Evolutionary conservation across 2,797 vertebrate genomes (phyloP).

Genomic region (Onychomys torridus): DNA sequence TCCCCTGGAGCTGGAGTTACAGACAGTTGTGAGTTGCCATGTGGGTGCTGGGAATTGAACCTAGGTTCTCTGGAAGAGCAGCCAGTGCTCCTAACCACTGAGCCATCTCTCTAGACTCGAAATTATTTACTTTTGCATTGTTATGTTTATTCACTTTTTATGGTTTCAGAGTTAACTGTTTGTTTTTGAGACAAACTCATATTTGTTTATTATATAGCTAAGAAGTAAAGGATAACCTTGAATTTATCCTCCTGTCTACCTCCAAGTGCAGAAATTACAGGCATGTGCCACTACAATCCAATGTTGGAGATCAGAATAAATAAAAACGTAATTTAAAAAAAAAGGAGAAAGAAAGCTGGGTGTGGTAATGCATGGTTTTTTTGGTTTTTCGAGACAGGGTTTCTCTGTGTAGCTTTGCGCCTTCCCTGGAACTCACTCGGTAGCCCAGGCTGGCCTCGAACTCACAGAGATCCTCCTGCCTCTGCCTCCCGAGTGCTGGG

Average conservation of each 20-base stretch:
- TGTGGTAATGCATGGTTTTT: background rate
- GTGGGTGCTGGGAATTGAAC: too few relatives aligned
- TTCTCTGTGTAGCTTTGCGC: too few relatives aligned
- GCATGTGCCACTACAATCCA: background rate
- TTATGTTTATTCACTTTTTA: background rate
- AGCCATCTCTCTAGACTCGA: too few relatives aligned
- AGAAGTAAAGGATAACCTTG: background rate
- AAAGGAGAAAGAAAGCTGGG: background rate
- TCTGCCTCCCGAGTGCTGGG: too few relatives aligned
- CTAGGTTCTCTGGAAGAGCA: too few relatives aligned
- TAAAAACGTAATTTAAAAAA: background rate
- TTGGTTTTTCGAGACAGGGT: too few relatives aligned
- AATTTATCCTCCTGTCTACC: background rate
- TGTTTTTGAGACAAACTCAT: background rate
- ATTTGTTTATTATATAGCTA: background rate
- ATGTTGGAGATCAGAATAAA: background rate
- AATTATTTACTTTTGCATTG: background rate
- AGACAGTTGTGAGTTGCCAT: too few relatives aligned
- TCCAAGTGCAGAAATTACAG: background rate
- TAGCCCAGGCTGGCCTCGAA: too few relatives aligned
- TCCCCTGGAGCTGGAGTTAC: too few relatives aligned
- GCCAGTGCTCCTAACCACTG: too few relatives aligned
- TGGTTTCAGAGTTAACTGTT: background rate
- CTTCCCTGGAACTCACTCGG: too few relatives aligned
- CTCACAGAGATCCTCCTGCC: too few relatives aligned